Conservation (phyloP, 1,140 invertebrate genomes). For the Drosophila ohnishii region DNA sequence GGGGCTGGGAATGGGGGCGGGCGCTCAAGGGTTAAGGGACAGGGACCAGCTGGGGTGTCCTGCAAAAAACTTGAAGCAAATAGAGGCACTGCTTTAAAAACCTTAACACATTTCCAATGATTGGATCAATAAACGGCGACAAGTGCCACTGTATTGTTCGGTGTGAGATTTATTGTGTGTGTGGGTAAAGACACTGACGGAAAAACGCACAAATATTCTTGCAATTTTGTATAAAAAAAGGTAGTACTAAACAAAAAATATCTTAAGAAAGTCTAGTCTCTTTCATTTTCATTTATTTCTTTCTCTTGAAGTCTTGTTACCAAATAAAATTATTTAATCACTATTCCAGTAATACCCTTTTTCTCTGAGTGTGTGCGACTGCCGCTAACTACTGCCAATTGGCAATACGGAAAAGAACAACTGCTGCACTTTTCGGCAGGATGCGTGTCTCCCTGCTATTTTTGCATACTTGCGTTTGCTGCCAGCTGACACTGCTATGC, state of each 20-base stretch:
- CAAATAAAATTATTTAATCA: background rate
- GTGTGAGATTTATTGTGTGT: slow-evolving; percentile 5
- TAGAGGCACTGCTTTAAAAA: slow-evolving; percentile 67
- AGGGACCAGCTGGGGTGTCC: slow-evolving; percentile 24
- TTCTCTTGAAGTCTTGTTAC: background rate
- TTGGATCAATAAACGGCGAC: slow-evolving; percentile 79
- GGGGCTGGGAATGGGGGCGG: background rate
- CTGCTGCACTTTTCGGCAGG: slow-evolving; percentile 45
- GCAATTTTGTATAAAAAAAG: background rate
- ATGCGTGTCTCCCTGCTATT: slow-evolving; percentile 42
- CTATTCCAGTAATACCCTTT: background rate
- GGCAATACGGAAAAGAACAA: slow-evolving; percentile 57
- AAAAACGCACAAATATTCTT: background rate
- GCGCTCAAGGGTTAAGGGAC: slow-evolving; percentile 9
- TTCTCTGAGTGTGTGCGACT: slow-evolving; percentile 8
- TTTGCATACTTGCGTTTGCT: slow-evolving; percentile 48
- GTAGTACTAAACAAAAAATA: too few relatives aligned
- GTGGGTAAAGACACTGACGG: slow-evolving; percentile 2
- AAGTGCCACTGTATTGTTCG: slow-evolving; percentile 46
- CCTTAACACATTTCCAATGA: slow-evolving; percentile 76
- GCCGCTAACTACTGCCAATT: slow-evolving; percentile 61
- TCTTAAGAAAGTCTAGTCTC: background rate
- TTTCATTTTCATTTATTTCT: background rate
- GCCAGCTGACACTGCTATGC: slow-evolving; percentile 45
- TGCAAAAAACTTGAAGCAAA: slow-evolving; percentile 66